phyloP scores from a whole-genome alignment of 37 sponge, comb jelly and placozoan genomes.

The Geodia barretti region DNA sequence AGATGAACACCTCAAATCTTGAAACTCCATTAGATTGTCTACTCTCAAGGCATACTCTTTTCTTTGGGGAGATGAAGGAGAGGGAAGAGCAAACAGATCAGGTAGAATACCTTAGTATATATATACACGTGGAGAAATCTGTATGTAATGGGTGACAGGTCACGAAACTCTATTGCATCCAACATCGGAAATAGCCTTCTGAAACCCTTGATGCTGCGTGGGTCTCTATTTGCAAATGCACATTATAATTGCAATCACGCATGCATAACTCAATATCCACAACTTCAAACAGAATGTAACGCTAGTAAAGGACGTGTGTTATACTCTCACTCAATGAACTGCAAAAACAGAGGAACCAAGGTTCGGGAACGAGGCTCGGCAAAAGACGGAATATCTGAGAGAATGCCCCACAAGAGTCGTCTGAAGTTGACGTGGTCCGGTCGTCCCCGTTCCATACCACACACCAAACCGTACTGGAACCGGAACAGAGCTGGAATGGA shows the following conservation, averaged over 20 bases:
- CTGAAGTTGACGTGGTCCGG: slow-evolving; percentile 76
- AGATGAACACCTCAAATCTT: slow-evolving; percentile 20
- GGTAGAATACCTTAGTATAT: no score
- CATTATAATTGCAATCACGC: no score
- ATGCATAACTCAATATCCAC: no score
- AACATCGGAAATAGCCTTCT: no score
- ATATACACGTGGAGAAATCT: no score
- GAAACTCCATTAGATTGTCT: slow-evolving; percentile 47
- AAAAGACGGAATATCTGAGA: slow-evolving; percentile 27
- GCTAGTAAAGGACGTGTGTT: no score
- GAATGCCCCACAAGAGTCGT: slow-evolving; percentile 71
- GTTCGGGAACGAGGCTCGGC: slow-evolving; percentile 68
- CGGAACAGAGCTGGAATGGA: slow-evolving; percentile 30
- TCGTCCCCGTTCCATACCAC: slow-evolving; percentile 48
- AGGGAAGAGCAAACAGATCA: no score
- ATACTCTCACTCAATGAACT: slow-evolving; percentile 56
- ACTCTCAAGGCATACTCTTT: slow-evolving; percentile 53
- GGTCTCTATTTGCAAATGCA: no score
- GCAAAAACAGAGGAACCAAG: slow-evolving; percentile 71
- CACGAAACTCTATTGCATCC: no score
- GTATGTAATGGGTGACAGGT: no score
- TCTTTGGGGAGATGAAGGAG: slow-evolving; percentile 7
- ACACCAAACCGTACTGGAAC: background rate
- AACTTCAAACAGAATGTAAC: no score
- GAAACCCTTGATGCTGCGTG: no score